phyloP scores from a whole-genome alignment of 2,888 invertebrate genomes.

The Dastarcus helophoroides region DNA sequence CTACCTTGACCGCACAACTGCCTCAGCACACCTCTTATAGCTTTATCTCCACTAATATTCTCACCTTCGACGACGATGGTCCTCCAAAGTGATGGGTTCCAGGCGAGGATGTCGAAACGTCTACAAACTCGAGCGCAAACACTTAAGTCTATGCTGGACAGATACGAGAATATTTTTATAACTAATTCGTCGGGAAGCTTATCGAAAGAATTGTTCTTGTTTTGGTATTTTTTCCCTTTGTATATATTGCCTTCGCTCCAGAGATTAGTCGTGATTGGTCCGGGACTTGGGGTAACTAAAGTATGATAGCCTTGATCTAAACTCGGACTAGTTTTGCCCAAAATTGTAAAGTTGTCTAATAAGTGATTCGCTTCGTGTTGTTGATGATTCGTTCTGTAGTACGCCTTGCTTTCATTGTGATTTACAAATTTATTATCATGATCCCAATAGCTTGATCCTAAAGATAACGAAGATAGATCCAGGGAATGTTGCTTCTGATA shows the following conservation, averaged over 20 bases:
- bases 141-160: conserved; percentile 61
- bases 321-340: conserved; percentile 50
- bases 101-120: conserved; percentile 63
- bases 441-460: conserved; percentile 34
- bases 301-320: conserved; percentile 77
- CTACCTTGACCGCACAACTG: conserved; percentile 54
- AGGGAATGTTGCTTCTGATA: conserved; percentile 30
- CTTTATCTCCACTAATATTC: conserved; percentile 51
- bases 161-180: conserved; percentile 56
- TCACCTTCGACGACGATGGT: conserved; percentile 52
- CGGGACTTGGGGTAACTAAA: conserved; percentile 49
- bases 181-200: conserved; percentile 56
- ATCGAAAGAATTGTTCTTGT: conserved; percentile 44
- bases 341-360: conserved; percentile 35
- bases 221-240: conserved; percentile 26
- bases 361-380: conserved; percentile 28
- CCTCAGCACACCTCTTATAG: conserved; percentile 50
- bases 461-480: conserved; percentile 32
- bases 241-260: conserved; percentile 33
- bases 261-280: conserved; percentile 31
- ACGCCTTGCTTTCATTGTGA: conserved; percentile 16
- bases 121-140: conserved; percentile 64
- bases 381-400: conserved; percentile 17
- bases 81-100: conserved; percentile 68
- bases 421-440: conserved; percentile 23